These are phyloP conservation scores for Nothobranchius kuhntae DNA, from an alignment of 2,113 vertebrate species.

Conservation along the genomic window DNA sequence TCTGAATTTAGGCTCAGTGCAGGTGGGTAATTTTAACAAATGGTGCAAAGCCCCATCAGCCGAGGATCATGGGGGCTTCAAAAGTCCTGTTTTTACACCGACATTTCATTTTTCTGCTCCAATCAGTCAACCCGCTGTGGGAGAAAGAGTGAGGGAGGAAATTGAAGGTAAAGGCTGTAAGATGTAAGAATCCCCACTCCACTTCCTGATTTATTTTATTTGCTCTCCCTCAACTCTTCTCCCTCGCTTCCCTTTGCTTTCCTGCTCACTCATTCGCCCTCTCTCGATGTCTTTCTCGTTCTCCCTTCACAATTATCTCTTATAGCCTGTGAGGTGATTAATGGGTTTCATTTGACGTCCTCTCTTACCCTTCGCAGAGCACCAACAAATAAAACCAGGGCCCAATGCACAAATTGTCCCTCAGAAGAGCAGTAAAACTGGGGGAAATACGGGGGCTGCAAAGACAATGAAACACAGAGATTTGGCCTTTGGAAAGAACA, in stretches of 20 bases:
- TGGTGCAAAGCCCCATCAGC: constrained; percentile 19
- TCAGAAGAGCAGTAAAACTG: constrained; percentile 82
- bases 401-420: constrained; percentile 81
- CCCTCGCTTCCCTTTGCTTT: constrained; percentile 49
- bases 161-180: constrained; percentile 62
- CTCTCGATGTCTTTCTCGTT: constrained; percentile 67
- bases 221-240: constrained; percentile 54
- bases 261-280: constrained; percentile 52
- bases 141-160: constrained; percentile 45
- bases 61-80: constrained; percentile 38
- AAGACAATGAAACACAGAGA: constrained; percentile 77
- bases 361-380: constrained; percentile 76
- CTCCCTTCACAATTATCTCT: constrained; percentile 82
- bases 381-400: constrained; percentile 81
- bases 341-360: constrained; percentile 85
- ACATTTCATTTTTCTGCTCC: constrained; percentile 58
- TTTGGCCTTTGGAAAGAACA: constrained; percentile 80
- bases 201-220: constrained; percentile 76
- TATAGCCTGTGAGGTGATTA: constrained; percentile 83
- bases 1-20: constrained; percentile 26
- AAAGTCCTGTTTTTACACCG: constrained; percentile 49
- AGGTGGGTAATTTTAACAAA: constrained; percentile 55
- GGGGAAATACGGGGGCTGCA: constrained; percentile 68
- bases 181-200: constrained; percentile 64
- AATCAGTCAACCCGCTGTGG: constrained; percentile 48